Percentiles rank a stretch among this genome's conserved stretches.
Conservation (phyloP, 2,888 invertebrate species). For the Yponomeuta plumbellus region DNA sequence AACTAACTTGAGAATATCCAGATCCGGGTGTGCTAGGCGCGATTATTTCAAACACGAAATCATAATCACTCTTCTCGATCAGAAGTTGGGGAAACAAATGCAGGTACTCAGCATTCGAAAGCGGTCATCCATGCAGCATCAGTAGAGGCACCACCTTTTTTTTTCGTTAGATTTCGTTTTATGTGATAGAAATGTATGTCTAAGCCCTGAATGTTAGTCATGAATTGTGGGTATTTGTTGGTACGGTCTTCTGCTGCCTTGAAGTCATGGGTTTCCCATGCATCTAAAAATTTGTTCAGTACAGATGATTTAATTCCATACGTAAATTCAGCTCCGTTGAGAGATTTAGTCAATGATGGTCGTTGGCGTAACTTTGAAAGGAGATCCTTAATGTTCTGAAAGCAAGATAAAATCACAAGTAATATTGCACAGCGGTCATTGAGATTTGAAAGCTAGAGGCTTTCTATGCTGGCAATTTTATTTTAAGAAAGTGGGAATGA, state of each 20-base stretch:
- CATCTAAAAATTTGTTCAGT: constrained; percentile 80
- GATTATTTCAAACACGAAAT: constrained; percentile 71
- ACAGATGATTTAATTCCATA: constrained; percentile 88
- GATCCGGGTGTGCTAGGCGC: constrained; percentile 48
- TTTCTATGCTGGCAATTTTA: no score
- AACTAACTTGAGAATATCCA: constrained; percentile 26
- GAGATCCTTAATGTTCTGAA: constrained; percentile 10
- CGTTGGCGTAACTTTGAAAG: background rate
- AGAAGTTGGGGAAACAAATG: background rate
- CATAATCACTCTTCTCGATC: background rate
- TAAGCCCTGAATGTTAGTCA: constrained; percentile 83
- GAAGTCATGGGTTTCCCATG: constrained; percentile 87
- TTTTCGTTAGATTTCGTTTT: constrained; percentile 59
- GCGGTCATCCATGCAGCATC: constrained; percentile 63
- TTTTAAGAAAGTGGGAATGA: no score
- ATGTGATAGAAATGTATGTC: constrained; percentile 86
- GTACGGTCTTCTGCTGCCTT: constrained; percentile 79
- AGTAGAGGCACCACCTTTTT: constrained; percentile 12
- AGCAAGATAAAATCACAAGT: background rate
- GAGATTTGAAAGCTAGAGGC: no score
- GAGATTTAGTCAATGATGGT: constrained; percentile 45
- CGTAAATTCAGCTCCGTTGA: constrained; percentile 82
- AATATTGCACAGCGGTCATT: background rate
- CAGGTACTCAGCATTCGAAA: constrained; percentile 2
- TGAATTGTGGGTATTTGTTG: constrained; percentile 85